Base-by-base conservation (phyloP, 2,888 invertebrate genomes). In the Ophraella communa region DNA sequence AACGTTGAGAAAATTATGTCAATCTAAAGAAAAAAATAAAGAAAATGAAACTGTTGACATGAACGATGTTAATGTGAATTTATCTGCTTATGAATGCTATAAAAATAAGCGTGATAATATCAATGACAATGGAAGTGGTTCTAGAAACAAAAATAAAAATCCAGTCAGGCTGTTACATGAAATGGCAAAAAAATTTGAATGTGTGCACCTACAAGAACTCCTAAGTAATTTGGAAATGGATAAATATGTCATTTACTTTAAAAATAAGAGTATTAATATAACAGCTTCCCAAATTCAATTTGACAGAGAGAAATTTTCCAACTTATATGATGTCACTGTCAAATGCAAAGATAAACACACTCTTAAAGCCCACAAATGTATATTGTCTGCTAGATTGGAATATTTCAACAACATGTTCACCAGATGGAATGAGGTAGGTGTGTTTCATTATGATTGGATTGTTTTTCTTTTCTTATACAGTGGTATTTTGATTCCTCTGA, bases 401-500 rank as follows among this genome's bases (percentile, higher is more conserved):
- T 95, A 95, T 81, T 95, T 95, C 79, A 87, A 88, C 66, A 90
- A 90, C 74, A 92, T 95, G 92, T 90, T 95, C 73, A 87, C 89
- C 74, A 87, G 90, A 45, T 95, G 94, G 94, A 84, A 87, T 53
- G 90, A 90, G 86, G 90, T 90, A 76, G 79, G 81, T 76, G 63
- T 24, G 10, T 17, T 24, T 39, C n/a, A n/a, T n/a, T n/a, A n/a
- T n/a, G n/a, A n/a, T n/a, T n/a, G n/a, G n/a, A n/a, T n/a, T n/a
- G n/a, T n/a, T n/a, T n/a, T n/a, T n/a, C n/a, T n/a, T n/a, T n/a
- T n/a, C n/a, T n/a, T n/a, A n/a, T n/a, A n/a, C n/a, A n/a, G n/a
- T n/a, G n/a, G n/a, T n/a, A n/a, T n/a, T n/a, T n/a, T n/a, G n/a
- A n/a, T n/a, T n/a, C n/a, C n/a, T n/a, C n/a, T n/a, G n/a, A n/a